Evolutionary conservation across 2,888 invertebrate genomes (phyloP), one percentile per base, ranked within the genome.

Genomic region (Acrobasis repandana): DNA sequence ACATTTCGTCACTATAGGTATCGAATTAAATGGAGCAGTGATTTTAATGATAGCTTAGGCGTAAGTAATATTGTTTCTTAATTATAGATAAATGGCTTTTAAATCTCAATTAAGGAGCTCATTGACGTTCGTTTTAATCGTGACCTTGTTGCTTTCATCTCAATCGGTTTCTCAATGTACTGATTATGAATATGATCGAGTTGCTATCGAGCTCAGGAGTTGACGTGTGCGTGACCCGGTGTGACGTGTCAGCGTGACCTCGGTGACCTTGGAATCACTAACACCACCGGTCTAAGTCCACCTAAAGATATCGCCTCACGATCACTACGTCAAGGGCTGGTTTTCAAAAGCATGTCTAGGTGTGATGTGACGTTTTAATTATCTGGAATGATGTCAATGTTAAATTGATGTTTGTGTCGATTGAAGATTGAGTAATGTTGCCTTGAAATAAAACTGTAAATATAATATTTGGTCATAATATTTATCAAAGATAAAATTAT

Each of bases 231-330:
- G 87, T 88, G 87, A 82, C 76, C 75, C 61, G 71, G 70, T 80
- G 85, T 87, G 84, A 83, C 76, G 80, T 72, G 78, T 73, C 78
- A 69, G 74, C 86, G 87, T 88, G 86, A 85, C 81, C 78, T 76
- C 68, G 62, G 63, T 79, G 86, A 84, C 89, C 88, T 89, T 85
- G 88, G 65, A 58, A 66, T 52, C 58, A 58, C 57, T 60, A 61
- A 38, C 52, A 61, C 56, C 56, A 58, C 60, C 58, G 38, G 43
- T 18, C 38, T 33, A 59, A 28, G 38, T 1, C 20, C 65, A 59
- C 50, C 59, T 58, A 18, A 49, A 51, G 38, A 64, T 61, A 61
- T 63, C 66, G 62, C 63, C 61, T 68, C 68, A 64, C 61, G 62
- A 65, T 57, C 64, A 66, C 64, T 63, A 54, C 36, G 52, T 67